These are phyloP conservation scores for Trachops cirrhosus DNA, from an alignment of 2,797 vertebrate species.

Conservation along the genomic window DNA sequence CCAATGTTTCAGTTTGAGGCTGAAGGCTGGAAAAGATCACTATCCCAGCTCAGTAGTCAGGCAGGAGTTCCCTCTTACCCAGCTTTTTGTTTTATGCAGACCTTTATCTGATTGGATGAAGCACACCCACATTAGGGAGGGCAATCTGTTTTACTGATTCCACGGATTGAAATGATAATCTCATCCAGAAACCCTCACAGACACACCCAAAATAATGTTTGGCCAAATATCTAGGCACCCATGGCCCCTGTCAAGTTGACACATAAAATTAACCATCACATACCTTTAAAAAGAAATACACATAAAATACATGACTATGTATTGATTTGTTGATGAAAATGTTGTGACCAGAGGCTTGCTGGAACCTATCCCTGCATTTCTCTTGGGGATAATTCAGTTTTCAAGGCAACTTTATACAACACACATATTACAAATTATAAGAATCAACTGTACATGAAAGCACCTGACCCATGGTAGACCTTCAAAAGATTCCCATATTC, in stretches of 20 bases:
- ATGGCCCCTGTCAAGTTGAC: neutral
- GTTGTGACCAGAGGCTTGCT: neutral
- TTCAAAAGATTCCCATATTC: neutral
- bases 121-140: neutral
- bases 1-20: neutral
- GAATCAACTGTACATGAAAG: too few relatives aligned
- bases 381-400: too few relatives aligned
- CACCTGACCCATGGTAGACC: too few relatives aligned
- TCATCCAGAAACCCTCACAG: neutral
- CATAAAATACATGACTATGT: too few relatives aligned
- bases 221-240: neutral
- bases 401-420: neutral
- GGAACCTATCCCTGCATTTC: neutral
- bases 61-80: neutral
- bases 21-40: neutral
- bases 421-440: fast-evolving
- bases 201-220: neutral
- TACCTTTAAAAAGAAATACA: neutral
- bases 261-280: neutral
- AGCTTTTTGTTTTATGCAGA: neutral
- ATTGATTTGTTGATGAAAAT: neutral
- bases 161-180: neutral
- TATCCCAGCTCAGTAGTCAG: neutral
- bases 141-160: neutral
- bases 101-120: neutral